Percentiles rank a stretch among this genome's conserved stretches.
Conservation (phyloP, 2,797 vertebrate species). For the Hafferia zeledoni region DNA sequence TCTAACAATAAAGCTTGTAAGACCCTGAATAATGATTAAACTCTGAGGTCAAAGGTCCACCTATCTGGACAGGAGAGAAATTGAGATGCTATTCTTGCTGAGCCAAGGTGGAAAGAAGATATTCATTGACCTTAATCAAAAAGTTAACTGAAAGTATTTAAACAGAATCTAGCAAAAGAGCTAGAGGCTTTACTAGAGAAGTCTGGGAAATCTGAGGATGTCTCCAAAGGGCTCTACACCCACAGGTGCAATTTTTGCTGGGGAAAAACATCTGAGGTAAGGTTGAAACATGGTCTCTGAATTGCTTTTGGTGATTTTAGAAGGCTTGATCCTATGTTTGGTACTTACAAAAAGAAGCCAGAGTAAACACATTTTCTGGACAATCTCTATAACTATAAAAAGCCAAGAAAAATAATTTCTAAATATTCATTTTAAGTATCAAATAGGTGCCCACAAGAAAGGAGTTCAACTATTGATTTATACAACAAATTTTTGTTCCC, state of each 20-base stretch:
- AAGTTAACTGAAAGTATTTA: conserved; percentile 5
- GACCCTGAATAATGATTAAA: neutral
- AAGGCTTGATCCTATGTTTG: neutral
- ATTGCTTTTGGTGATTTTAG: neutral
- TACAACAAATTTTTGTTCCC: neutral
- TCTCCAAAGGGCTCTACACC: neutral
- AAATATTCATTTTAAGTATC: neutral
- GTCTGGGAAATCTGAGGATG: neutral
- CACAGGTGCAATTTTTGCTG: neutral
- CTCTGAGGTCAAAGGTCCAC: neutral
- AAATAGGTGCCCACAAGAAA: neutral
- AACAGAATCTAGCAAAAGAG: conserved; percentile 5
- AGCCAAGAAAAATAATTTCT: neutral
- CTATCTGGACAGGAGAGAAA: neutral
- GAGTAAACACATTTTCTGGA: neutral
- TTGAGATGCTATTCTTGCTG: conserved; percentile 17
- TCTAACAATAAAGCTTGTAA: neutral
- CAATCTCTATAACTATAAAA: neutral
- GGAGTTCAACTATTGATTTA: neutral
- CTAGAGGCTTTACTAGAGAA: neutral
- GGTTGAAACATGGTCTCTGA: neutral
- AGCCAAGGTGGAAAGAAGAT: conserved; percentile 10
- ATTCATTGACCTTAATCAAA: conserved; percentile 11
- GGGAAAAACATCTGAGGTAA: neutral
- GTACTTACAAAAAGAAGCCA: neutral